Conservation (phyloP, 2,888 invertebrate genomes). For the Lepidochrysops patricia region DNA sequence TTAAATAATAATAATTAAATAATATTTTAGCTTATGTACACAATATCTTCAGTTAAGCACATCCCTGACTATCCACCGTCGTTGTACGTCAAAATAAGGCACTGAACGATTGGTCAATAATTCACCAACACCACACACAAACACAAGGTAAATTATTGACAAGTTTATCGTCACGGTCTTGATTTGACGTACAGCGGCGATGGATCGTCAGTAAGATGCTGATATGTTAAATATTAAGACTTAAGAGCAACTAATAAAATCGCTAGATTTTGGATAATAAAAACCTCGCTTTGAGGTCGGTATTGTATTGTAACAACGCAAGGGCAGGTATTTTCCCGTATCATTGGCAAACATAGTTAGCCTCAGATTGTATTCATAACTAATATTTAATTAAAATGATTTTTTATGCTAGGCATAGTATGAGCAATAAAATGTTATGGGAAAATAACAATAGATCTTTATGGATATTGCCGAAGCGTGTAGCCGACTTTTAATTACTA, state of each 20-base stretch:
- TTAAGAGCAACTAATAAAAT: not conserved
- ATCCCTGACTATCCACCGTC: too few relatives aligned
- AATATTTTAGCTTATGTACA: too few relatives aligned
- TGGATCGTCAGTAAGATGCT: too few relatives aligned
- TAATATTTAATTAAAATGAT: conserved; percentile 3
- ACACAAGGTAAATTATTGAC: too few relatives aligned
- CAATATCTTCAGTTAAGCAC: too few relatives aligned
- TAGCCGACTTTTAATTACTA: not conserved
- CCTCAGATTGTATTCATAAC: not conserved
- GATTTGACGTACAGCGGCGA: too few relatives aligned
- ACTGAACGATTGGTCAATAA: too few relatives aligned
- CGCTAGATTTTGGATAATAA: not conserved
- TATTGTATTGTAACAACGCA: conserved; percentile 2
- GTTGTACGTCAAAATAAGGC: too few relatives aligned
- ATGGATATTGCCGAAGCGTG: conserved; percentile 1
- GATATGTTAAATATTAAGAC: too few relatives aligned
- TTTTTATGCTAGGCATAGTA: not conserved
- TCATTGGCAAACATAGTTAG: conserved; percentile 3
- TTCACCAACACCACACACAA: too few relatives aligned
- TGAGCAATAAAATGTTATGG: not conserved
- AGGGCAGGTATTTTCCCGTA: conserved; percentile 11
- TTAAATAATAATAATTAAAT: too few relatives aligned
- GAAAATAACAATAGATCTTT: not conserved
- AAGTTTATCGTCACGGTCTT: too few relatives aligned
- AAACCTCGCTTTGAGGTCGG: conserved; percentile 5